These are phyloP conservation scores for Dascyllus trimaculatus DNA, from an alignment of 2,113 vertebrate species.

Conservation along the genomic window DNA sequence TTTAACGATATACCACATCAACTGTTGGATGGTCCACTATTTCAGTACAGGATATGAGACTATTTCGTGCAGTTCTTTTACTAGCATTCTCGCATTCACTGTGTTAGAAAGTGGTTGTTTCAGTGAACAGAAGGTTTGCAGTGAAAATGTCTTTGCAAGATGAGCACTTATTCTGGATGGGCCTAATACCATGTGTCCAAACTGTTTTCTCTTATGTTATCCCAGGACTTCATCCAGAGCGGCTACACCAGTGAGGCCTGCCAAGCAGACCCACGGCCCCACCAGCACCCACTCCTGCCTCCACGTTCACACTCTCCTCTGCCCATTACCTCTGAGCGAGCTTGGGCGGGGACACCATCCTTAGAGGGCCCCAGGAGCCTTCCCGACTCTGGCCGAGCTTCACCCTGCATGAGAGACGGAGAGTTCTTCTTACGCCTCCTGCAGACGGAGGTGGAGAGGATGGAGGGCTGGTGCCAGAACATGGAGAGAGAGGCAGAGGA, in stretches of 20 bases:
- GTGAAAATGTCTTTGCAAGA: neutral
- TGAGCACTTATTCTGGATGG: neutral
- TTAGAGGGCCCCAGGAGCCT: slow-evolving; percentile 94
- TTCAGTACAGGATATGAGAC: neutral
- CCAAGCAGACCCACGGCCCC: slow-evolving; percentile 77
- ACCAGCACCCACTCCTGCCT: slow-evolving; percentile 82
- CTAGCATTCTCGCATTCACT: neutral
- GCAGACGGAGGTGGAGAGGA: slow-evolving; percentile 96
- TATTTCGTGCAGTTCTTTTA: neutral
- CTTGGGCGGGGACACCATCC: slow-evolving; percentile 84
- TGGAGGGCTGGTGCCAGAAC: slow-evolving; percentile 98
- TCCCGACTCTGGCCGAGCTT: slow-evolving; percentile 94
- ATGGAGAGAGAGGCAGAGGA: slow-evolving; percentile 97
- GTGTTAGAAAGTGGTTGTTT: neutral
- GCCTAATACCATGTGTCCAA: neutral
- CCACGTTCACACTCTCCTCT: slow-evolving; percentile 81
- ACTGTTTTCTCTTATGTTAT: slow-evolving; percentile 1
- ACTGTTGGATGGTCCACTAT: too few species aligned
- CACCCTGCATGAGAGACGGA: slow-evolving; percentile 94
- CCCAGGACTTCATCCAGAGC: slow-evolving; percentile 88
- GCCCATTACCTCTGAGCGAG: slow-evolving; percentile 85
- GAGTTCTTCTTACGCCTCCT: slow-evolving; percentile 97
- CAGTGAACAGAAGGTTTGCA: neutral
- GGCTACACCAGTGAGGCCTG: slow-evolving; percentile 88
- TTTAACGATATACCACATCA: too few species aligned